Base-by-base conservation (phyloP, 2,888 invertebrate species). In the Tupiocoris notatus region DNA sequence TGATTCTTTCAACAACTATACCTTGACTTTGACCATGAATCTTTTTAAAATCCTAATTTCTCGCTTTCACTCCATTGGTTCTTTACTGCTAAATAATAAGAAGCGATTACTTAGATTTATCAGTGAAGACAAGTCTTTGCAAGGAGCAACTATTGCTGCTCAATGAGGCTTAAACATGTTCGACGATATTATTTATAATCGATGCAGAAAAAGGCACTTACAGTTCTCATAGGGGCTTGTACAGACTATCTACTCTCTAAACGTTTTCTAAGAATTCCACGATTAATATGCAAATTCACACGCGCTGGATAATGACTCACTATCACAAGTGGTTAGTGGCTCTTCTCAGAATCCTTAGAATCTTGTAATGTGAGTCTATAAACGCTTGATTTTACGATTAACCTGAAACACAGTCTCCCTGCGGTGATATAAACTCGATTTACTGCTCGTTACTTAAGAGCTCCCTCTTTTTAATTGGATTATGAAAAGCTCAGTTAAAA, bases 391-490 rank as follows among this genome's bases (percentile, higher is more conserved):
- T 39, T 39, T 39, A 39, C 12, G 39, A 12, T 39, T 39, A 39
- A 39, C 3, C 39, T 3, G 39, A 39, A 39, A 39, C 6, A 59
- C 59, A 20, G 7, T 24, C 23, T 70, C 59, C 59, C 59, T 59
- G 18, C 58, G n/a, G n/a, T n/a, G n/a, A n/a, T n/a, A 22, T 17
- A 23, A 67, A 23, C 61, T 25, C 59, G 54, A 24, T 59, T 70
- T 59, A 59, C 67, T 24, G 70, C 59, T 70, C 70, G 70, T 70
- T 70, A 17, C 16, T 39, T 3, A 7, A 7, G 39, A 39, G 59
- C 61, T 70, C 59, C 20, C 23, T 59, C 17, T 25, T 70, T 70
- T 70, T 70, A 70, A 70, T 70, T 70, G 70, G 70, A 70, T 70
- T 70, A 70, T 70, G 58, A 67, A 39, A 39, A 7, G 39, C 39